phyloP scores from a whole-genome alignment of 2,797 vertebrate species.

The Channa striata region DNA sequence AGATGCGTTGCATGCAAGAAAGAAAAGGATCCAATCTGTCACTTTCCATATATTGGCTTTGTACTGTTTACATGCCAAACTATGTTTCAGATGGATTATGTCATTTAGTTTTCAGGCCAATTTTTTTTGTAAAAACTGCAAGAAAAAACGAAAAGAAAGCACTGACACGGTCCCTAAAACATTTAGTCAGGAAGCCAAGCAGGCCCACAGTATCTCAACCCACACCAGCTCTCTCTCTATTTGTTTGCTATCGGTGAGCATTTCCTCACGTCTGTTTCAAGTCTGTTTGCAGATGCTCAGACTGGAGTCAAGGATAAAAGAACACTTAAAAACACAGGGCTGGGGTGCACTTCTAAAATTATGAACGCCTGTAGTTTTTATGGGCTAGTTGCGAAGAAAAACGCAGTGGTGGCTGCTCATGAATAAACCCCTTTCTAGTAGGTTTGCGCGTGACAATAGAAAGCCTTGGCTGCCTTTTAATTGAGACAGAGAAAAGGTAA shows the following conservation, averaged over 20 bases:
- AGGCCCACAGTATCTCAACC: neutral
- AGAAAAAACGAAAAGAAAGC: too few relatives aligned
- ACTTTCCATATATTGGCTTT: too few relatives aligned
- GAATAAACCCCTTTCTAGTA: slow-evolving; percentile 18
- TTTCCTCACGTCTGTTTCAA: slow-evolving; percentile 30
- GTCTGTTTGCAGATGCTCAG: slow-evolving; percentile 42
- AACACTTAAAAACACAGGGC: slow-evolving; percentile 37
- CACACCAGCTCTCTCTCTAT: too few relatives aligned
- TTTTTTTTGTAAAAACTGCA: too few relatives aligned
- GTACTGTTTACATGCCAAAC: too few relatives aligned
- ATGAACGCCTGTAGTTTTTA: slow-evolving; percentile 23
- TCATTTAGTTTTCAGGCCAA: neutral
- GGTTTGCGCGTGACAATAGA: slow-evolving; percentile 8
- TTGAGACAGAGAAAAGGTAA: neutral
- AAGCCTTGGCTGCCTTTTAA: slow-evolving; percentile 10
- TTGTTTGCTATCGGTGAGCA: neutral
- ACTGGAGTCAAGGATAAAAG: slow-evolving; percentile 42
- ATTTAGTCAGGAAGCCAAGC: neutral
- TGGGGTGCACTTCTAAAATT: slow-evolving; percentile 14
- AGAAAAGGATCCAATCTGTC: too few relatives aligned
- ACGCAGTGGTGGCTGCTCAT: neutral
- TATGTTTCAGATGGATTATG: neutral
- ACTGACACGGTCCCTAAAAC: neutral
- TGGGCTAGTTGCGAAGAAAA: neutral
- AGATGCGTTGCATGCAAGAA: too few relatives aligned